These are phyloP conservation scores for Frankliniella fusca DNA, from an alignment of 2,888 invertebrate species.

Conservation along the genomic window DNA sequence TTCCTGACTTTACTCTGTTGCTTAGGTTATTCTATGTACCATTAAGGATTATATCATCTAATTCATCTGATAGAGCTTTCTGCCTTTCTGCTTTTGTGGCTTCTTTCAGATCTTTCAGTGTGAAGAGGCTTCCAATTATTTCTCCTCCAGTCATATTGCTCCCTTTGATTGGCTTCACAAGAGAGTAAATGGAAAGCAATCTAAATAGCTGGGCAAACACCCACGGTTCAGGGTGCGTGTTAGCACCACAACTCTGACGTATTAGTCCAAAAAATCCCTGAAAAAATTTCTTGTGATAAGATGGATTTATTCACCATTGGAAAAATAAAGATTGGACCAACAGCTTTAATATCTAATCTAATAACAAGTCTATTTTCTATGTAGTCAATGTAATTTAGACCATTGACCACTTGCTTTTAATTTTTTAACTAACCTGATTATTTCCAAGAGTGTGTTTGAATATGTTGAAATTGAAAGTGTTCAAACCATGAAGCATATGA, in stretches of 20 bases:
- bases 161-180: neutral
- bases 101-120: neutral
- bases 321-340: neutral
- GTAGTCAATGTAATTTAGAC: no score
- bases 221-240: neutral
- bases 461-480: no score
- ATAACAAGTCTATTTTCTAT: no score
- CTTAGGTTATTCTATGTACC: no score
- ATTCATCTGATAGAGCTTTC: neutral
- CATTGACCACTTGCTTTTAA: no score
- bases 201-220: neutral
- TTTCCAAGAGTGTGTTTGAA: no score
- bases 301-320: no score
- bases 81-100: neutral
- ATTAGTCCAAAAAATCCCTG: neutral
- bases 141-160: slow-evolving; percentile 3
- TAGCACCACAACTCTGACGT: neutral
- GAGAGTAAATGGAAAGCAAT: neutral
- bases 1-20: no score
- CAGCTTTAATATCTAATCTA: no score
- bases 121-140: neutral
- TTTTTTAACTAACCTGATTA: no score
- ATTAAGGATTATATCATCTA: neutral
- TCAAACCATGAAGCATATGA: no score
- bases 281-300: no score